Conservation (phyloP, 2,113 vertebrate genomes). For the Mola mola region DNA sequence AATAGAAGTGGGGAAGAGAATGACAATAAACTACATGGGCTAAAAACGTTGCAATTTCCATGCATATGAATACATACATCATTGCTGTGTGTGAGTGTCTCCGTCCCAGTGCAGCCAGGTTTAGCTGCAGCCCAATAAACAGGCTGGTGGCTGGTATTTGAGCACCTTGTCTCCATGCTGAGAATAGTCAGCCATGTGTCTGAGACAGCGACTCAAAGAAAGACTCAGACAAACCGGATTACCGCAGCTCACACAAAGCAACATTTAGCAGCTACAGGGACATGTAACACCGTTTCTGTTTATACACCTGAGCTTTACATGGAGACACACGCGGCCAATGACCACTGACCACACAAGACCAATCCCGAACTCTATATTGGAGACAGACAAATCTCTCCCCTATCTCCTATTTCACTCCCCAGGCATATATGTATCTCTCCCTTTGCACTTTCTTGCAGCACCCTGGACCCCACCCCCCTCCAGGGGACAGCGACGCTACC, state of each 20-base stretch:
- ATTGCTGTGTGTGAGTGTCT: slow-evolving; percentile 12
- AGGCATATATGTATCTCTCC: slow-evolving; percentile 33
- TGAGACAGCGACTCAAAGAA: slow-evolving; percentile 27
- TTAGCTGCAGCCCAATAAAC: slow-evolving; percentile 47
- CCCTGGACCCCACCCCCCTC: slow-evolving; percentile 18
- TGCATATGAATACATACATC: not conserved
- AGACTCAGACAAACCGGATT: too few species aligned
- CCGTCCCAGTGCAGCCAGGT: slow-evolving; percentile 48
- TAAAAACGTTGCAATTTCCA: slow-evolving; percentile 20
- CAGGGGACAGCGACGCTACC: slow-evolving; percentile 57
- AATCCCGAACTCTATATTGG: slow-evolving; percentile 22
- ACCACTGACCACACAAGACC: not conserved
- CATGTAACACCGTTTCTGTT: slow-evolving; percentile 21
- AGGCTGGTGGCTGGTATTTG: slow-evolving; percentile 58
- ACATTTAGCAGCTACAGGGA: not conserved
- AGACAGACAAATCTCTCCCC: slow-evolving; percentile 15
- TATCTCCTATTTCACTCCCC: slow-evolving; percentile 31
- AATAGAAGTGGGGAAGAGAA: slow-evolving; percentile 13
- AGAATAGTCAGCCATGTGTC: slow-evolving; percentile 63
- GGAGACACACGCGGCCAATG: slow-evolving; percentile 2
- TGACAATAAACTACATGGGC: slow-evolving; percentile 24
- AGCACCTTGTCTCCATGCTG: slow-evolving; percentile 52
- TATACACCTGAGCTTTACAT: slow-evolving; percentile 1
- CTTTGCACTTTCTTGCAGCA: slow-evolving; percentile 31
- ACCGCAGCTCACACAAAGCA: slow-evolving; percentile 4